Evolutionary conservation across 2,888 invertebrate genomes (phyloP), one percentile per base, ranked within the genome.

Genomic region (Acanthoscelides obtectus): DNA sequence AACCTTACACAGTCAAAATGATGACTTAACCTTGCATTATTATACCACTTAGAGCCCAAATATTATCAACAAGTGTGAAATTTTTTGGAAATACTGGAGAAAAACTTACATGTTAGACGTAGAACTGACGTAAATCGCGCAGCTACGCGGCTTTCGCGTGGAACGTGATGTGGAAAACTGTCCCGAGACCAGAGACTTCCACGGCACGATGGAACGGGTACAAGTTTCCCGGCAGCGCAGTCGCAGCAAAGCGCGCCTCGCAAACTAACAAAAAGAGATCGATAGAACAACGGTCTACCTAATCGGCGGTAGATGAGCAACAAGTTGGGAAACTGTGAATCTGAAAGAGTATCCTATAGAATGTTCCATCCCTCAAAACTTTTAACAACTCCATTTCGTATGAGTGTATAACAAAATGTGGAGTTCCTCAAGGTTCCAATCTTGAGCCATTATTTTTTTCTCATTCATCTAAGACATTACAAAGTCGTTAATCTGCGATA

Each of bases 221-320:
- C 73, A 73, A 71, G 69, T 67, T 77, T 70, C 73, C 77, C 81
- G 80, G 79, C 76, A 68, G 76, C 81, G 80, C 76, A 81, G 80
- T 81, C 80, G 81, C 80, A 45, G 45, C 1, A 12, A 12, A 45
- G 45, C 45, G 45, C 80, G 81, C 79, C 75, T 74, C 78, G 77
- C 76, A 74, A 71, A 75, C 78, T 77, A 74, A 78, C 77, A 74
- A 79, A 79, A 77, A 75, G 75, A 77, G 79, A 80, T 80, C 79
- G 78, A 80, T 80, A 80, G 76, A 74, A 75, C 76, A 77, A 71
- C 74, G 77, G 78, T 76, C 77, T 77, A 78, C 75, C 76, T 77
- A 73, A 76, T 75, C 74, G 76, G 72, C 72, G 74, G 74, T 68
- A 74, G 77, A 78, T 74, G 72, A 78, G 79, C 79, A 79, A 79